Evolutionary conservation across 2,797 vertebrate species (phyloP).

Genomic region (Channa striata): DNA sequence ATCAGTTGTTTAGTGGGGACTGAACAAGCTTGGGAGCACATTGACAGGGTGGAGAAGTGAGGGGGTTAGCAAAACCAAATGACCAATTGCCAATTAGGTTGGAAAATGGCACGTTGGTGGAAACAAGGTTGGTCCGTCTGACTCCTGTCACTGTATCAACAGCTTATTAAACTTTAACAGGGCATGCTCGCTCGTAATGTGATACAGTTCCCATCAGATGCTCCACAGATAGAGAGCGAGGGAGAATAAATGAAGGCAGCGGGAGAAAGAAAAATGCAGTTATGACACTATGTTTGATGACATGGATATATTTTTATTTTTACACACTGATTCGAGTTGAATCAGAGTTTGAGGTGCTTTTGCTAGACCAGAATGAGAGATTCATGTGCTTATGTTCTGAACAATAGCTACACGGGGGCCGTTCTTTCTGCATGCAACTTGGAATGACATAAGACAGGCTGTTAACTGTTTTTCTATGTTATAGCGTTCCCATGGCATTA

Average conservation of each 20-base stretch:
- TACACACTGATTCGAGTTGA: neutral
- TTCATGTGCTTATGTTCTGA: slow-evolving; percentile 6
- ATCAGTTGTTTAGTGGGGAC: slow-evolving; percentile 43
- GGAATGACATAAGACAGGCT: slow-evolving; percentile 29
- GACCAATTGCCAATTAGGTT: slow-evolving; percentile 72
- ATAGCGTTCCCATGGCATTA: slow-evolving; percentile 49
- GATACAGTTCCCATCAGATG: slow-evolving; percentile 34
- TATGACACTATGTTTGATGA: neutral
- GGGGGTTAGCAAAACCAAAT: slow-evolving; percentile 31
- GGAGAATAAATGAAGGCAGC: neutral
- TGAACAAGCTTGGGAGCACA: slow-evolving; percentile 46
- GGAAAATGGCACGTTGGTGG: slow-evolving; percentile 61
- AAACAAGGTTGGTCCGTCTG: slow-evolving; percentile 35
- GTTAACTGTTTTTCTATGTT: slow-evolving; percentile 50
- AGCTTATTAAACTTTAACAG: slow-evolving; percentile 70
- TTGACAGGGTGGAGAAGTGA: slow-evolving; percentile 21
- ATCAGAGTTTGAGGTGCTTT: neutral
- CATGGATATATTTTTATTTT: neutral
- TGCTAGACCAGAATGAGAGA: slow-evolving; percentile 1
- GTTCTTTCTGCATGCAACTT: slow-evolving; percentile 32
- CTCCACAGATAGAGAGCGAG: slow-evolving; percentile 4
- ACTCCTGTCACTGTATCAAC: slow-evolving; percentile 30
- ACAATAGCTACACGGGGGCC: slow-evolving; percentile 16
- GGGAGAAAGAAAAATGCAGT: neutral
- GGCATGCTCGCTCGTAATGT: slow-evolving; percentile 30